Conservation (phyloP, 2,797 vertebrate genomes). For the Astyanax mexicanus region DNA sequence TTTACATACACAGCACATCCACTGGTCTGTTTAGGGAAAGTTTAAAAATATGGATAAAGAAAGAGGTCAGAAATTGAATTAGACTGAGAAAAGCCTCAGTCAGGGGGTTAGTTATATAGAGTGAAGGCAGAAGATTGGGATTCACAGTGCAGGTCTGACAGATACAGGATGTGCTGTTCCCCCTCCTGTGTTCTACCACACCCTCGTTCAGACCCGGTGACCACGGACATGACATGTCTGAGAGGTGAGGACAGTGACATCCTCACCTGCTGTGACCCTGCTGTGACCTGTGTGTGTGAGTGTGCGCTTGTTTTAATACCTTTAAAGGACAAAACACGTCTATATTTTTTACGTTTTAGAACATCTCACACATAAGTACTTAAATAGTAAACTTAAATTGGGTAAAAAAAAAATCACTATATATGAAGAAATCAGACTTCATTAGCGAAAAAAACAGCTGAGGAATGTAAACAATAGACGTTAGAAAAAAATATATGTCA, state of each 20-base stretch:
- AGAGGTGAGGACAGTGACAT: slow-evolving; percentile 31
- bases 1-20: no score
- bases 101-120: neutral
- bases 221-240: slow-evolving; percentile 31
- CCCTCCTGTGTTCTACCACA: slow-evolving; percentile 17
- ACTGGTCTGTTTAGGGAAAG: no score
- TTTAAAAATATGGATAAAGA: no score
- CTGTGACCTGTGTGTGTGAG: neutral
- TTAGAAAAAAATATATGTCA: no score
- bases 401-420: no score
- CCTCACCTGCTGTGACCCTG: neutral
- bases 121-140: neutral
- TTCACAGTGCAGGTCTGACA: neutral
- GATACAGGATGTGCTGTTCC: neutral
- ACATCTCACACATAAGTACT: no score
- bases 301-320: neutral
- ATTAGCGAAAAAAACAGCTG: no score
- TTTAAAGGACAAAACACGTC: neutral
- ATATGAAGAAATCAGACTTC: no score
- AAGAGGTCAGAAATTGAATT: neutral
- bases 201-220: slow-evolving; percentile 23
- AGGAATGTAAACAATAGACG: no score
- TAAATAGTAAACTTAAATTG: no score
- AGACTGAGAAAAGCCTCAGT: no score
- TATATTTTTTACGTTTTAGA: no score